Evolutionary conservation across 2,888 invertebrate genomes (phyloP).

Genomic region (Bugulina stolonifera): DNA sequence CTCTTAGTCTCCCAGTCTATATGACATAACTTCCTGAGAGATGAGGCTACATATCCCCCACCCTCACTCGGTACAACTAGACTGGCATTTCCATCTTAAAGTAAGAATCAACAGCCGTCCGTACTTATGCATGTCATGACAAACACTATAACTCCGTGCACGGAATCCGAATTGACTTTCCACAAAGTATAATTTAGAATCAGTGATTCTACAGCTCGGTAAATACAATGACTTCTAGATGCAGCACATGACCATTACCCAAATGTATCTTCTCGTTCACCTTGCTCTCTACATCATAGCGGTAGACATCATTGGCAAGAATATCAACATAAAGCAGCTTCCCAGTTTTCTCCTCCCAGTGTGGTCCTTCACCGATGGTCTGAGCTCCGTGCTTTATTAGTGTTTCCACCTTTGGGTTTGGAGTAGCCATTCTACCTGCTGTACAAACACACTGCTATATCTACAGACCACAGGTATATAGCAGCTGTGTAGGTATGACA

Average conservation of each 20-base stretch:
- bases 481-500: too few species aligned
- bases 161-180: too few species aligned
- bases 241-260: too few species aligned
- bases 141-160: neutral
- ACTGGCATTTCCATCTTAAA: slow-evolving; percentile 31
- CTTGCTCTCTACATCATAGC: slow-evolving; percentile 38
- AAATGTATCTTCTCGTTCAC: slow-evolving; percentile 35
- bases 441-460: too few species aligned
- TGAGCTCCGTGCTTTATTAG: slow-evolving; percentile 34
- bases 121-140: neutral
- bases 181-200: too few species aligned
- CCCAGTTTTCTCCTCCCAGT: slow-evolving; percentile 44
- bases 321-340: slow-evolving; percentile 44
- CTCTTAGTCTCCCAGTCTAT: slow-evolving; percentile 36
- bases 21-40: slow-evolving; percentile 32
- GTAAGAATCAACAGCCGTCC: neutral
- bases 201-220: too few species aligned
- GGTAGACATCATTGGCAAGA: slow-evolving; percentile 35
- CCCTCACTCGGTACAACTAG: slow-evolving; percentile 35
- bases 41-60: slow-evolving; percentile 36
- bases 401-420: neutral
- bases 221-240: too few species aligned
- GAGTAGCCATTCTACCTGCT: neutral
- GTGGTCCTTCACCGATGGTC: slow-evolving; percentile 45
- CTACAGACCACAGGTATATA: too few species aligned